A percentile compares a stretch with the other conserved stretches of the same genome.
phyloP scores from a whole-genome alignment of 2,797 vertebrate species.

The Anguilla marmorata region DNA sequence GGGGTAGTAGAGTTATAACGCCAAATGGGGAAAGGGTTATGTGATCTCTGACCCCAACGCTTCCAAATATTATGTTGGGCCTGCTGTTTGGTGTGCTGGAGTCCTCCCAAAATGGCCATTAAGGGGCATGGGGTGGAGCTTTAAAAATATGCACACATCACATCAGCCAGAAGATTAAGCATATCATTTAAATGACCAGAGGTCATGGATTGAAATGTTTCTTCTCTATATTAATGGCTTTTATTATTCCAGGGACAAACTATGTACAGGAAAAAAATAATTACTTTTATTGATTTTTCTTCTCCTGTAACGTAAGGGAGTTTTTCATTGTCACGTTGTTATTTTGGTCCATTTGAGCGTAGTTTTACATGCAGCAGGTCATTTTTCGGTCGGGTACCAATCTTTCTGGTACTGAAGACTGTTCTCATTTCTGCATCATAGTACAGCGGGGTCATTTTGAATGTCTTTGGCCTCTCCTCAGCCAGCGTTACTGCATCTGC shows the following conservation, averaged over 20 bases:
- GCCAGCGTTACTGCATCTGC: constrained; percentile 95
- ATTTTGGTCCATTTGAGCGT: neutral
- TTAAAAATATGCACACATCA: constrained; percentile 19
- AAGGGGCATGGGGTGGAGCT: constrained; percentile 22
- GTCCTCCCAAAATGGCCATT: constrained; percentile 34
- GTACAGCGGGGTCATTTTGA: neutral
- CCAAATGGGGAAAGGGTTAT: constrained; percentile 43
- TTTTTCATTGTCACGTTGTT: neutral
- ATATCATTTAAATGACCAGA: constrained; percentile 33
- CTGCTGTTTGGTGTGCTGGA: constrained; percentile 38
- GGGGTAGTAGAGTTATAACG: constrained; percentile 31
- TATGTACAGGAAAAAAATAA: neutral
- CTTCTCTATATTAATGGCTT: neutral
- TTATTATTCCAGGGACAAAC: constrained; percentile 5
- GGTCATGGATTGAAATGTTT: constrained; percentile 7
- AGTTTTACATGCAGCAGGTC: neutral
- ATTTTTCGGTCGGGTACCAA: neutral
- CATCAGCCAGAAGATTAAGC: constrained; percentile 27
- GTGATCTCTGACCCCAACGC: constrained; percentile 36
- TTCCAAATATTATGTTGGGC: constrained; percentile 45
- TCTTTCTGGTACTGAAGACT: neutral
- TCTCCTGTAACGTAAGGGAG: neutral
- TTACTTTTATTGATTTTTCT: neutral
- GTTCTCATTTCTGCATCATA: neutral
- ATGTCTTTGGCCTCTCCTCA: constrained; percentile 50